phyloP scores from a whole-genome alignment of 1,140 invertebrate genomes.

The Zaprionus kolodkinae region DNA sequence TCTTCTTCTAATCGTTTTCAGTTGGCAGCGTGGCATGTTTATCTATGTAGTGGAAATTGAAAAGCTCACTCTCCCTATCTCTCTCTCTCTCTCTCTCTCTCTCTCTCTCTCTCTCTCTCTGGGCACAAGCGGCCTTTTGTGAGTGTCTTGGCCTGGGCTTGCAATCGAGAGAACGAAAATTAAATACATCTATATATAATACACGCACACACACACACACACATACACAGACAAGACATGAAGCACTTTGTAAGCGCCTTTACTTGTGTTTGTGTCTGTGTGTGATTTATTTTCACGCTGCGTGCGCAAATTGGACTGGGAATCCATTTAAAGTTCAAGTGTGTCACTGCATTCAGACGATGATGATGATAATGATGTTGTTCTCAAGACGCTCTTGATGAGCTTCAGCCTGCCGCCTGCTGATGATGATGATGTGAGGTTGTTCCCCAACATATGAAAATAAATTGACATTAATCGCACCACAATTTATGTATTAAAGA shows the following conservation, averaged over 20 bases:
- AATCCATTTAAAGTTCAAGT: slow-evolving; percentile 72
- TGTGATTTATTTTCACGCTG: slow-evolving; percentile 69
- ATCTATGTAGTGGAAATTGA: slow-evolving; percentile 78
- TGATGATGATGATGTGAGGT: slow-evolving; percentile 39
- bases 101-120: too few species aligned
- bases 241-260: slow-evolving; percentile 49
- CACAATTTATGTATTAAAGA: slow-evolving; percentile 47
- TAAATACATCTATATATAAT: slow-evolving; percentile 62
- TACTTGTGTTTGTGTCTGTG: slow-evolving; percentile 47
- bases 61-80: slow-evolving; percentile 40
- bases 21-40: slow-evolving; percentile 72
- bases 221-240: slow-evolving; percentile 3
- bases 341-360: slow-evolving; percentile 53
- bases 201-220: slow-evolving; percentile 2
- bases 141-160: slow-evolving; percentile 33
- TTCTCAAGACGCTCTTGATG: background rate
- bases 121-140: slow-evolving; percentile 12
- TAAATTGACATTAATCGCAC: slow-evolving; percentile 63
- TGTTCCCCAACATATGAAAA: slow-evolving; percentile 33
- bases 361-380: slow-evolving; percentile 10
- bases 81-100: too few species aligned
- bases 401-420: background rate
- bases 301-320: slow-evolving; percentile 72
- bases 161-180: slow-evolving; percentile 65
- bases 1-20: slow-evolving; percentile 56